phyloP scores from a whole-genome alignment of 2,113 vertebrate genomes.

The Mirounga angustirostris region DNA sequence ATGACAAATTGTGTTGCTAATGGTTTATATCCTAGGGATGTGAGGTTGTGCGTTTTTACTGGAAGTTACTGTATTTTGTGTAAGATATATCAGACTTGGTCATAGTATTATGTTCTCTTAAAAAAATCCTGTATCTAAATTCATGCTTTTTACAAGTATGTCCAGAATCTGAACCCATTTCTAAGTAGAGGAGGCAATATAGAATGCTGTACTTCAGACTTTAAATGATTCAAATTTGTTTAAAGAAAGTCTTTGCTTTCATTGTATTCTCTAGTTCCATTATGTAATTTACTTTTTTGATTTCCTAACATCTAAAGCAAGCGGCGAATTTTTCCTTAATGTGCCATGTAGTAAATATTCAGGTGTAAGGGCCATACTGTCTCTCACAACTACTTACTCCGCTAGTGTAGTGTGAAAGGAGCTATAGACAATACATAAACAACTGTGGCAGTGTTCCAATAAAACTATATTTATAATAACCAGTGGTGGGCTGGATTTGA shows the following conservation, averaged over 20 bases:
- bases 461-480: background rate
- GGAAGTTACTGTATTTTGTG: slow-evolving; percentile 36
- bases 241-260: slow-evolving; percentile 43
- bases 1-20: slow-evolving; percentile 46
- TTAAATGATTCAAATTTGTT: slow-evolving; percentile 40
- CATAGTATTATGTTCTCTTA: slow-evolving; percentile 18
- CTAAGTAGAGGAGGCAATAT: background rate
- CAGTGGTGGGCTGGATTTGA: background rate
- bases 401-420: background rate
- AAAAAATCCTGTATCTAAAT: slow-evolving; percentile 19
- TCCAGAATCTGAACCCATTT: slow-evolving; percentile 48
- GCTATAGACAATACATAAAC: background rate
- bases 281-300: slow-evolving; percentile 36
- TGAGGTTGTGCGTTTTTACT: slow-evolving; percentile 8
- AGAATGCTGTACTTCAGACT: background rate
- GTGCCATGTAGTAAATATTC: background rate
- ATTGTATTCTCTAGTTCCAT: slow-evolving; percentile 17
- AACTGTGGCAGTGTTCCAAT: background rate
- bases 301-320: background rate
- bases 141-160: slow-evolving; percentile 8
- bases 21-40: slow-evolving; percentile 46
- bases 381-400: background rate
- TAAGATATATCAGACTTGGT: slow-evolving; percentile 15
- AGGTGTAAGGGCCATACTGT: background rate
- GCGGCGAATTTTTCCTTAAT: background rate